Conservation (phyloP, 2,113 vertebrate species). For the Formicarius rufipectus region DNA sequence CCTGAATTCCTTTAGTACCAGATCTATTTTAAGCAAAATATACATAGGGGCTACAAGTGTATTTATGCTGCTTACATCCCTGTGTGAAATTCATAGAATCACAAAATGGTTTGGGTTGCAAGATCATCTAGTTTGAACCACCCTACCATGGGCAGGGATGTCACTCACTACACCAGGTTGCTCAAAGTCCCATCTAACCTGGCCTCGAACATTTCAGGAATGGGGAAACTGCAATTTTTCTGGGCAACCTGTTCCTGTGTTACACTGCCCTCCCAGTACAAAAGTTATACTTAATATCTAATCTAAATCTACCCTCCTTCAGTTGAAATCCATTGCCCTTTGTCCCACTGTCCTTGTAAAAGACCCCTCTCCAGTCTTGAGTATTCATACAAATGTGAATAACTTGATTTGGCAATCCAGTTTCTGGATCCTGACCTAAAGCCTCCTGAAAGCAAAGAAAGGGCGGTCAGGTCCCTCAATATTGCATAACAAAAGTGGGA, state of each 20-base stretch:
- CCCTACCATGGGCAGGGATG: not conserved
- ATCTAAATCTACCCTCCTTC: not conserved
- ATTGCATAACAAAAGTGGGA: not conserved
- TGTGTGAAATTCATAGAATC: not conserved
- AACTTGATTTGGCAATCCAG: not conserved
- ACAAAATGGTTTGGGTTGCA: not conserved
- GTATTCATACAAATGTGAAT: not conserved
- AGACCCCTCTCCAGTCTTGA: not conserved
- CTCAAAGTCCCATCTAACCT: not conserved
- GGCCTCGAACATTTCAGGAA: not conserved
- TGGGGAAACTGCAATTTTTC: not conserved
- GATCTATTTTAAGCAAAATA: slow-evolving; percentile 36
- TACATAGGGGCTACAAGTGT: not conserved
- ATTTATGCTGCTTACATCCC: not conserved
- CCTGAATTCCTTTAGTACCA: not conserved
- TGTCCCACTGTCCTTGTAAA: not conserved
- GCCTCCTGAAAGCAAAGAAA: not conserved
- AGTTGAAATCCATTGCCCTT: not conserved
- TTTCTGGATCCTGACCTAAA: not conserved
- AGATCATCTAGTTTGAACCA: not conserved
- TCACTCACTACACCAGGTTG: not conserved
- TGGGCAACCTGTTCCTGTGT: not conserved
- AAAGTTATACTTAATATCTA: not conserved
- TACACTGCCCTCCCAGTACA: not conserved
- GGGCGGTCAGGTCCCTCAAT: not conserved